Evolutionary conservation across 2,113 vertebrate genomes (phyloP).

Genomic region (Phalacrocorax carbo): DNA sequence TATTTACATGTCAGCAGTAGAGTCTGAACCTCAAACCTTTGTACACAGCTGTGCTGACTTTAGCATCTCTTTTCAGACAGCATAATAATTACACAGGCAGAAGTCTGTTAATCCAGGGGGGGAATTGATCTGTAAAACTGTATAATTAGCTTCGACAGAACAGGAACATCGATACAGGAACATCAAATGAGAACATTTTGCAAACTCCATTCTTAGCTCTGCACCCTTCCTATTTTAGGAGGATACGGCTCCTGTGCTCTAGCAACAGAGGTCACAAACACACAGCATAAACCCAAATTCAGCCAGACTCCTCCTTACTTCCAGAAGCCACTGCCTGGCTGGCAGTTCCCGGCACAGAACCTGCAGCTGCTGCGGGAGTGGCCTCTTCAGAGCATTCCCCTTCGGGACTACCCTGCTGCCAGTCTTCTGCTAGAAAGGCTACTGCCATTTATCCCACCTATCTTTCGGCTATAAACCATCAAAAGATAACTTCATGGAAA

Average conservation of each 20-base stretch:
- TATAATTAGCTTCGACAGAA: conserved; percentile 10
- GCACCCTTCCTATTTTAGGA: neutral
- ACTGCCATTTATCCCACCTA: neutral
- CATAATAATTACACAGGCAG: neutral
- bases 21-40: neutral
- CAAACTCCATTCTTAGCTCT: neutral
- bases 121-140: conserved; percentile 27
- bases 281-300: neutral
- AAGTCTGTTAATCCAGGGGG: conserved; percentile 2
- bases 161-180: neutral
- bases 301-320: neutral
- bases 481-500: neutral
- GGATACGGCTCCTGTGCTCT: neutral
- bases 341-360: neutral
- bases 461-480: neutral
- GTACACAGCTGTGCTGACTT: neutral
- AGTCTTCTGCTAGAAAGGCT: neutral
- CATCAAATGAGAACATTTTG: neutral
- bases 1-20: neutral
- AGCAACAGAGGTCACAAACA: neutral
- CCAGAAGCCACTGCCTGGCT: neutral
- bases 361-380: neutral
- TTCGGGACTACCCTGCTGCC: neutral
- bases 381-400: neutral
- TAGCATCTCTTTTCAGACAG: neutral